A percentile compares a stretch with the other conserved stretches of the same genome.
These are phyloP conservation scores for Tragelaphus scriptus DNA, from an alignment of 2,113 vertebrate species.

Conservation along the genomic window DNA sequence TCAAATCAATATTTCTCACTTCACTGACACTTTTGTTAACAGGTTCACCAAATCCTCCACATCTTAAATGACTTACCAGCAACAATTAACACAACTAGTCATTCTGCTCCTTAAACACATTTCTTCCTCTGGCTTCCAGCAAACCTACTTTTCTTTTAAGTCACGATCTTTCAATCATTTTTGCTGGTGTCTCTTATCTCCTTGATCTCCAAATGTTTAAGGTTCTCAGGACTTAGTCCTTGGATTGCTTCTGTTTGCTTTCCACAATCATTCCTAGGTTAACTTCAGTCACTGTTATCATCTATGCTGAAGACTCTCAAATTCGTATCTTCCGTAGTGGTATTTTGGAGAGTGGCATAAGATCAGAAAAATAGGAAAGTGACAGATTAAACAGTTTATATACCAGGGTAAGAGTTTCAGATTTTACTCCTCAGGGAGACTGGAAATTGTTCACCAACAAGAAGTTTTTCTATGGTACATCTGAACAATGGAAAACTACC, in stretches of 20 bases:
- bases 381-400: background rate
- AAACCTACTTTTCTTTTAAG: background rate
- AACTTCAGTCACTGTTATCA: background rate
- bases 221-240: background rate
- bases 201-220: background rate
- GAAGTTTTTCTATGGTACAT: background rate
- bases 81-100: background rate
- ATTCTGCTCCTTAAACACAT: background rate
- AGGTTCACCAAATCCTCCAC: background rate
- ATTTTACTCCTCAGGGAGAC: background rate
- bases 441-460: background rate
- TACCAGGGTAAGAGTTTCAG: background rate
- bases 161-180: background rate
- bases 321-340: background rate
- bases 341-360: background rate
- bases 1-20: background rate
- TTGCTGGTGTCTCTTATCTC: background rate
- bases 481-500: background rate
- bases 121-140: background rate
- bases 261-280: background rate
- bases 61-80: background rate
- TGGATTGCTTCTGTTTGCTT: background rate
- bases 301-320: background rate
- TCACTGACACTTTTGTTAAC: background rate
- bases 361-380: background rate